Evolutionary conservation across 2,888 invertebrate genomes (phyloP), one percentile per base, ranked within the genome.

Genomic region (Dynastes maya): DNA sequence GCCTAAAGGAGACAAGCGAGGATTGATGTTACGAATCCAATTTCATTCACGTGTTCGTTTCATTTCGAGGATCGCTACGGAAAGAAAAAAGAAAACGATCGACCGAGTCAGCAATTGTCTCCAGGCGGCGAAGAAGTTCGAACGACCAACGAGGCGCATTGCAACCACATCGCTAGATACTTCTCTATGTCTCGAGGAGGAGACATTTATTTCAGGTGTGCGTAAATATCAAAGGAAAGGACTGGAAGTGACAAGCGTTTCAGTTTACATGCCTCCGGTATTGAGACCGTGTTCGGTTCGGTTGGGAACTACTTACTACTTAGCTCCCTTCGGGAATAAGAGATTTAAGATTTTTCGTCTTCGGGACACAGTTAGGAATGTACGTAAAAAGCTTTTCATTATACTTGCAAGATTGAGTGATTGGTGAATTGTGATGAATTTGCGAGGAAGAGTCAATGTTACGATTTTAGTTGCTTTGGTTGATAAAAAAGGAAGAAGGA

Each of bases 1-100:
- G 82, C 79, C 77, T 58, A 78, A 58, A 55, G 70, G 79, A 82
- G 72, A 72, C 72, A 72, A 72, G 72, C 58, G 58, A 82, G 82
- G 82, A 83, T 83, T 83, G 82, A 83, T 83, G 83, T 82, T 82
- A 40, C 79, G 80, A 80, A 83, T 79, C 82, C 83, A 83, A 83
- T 83, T 82, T 82, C 80, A 80, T 78, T 82, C 81, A 80, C 81
- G 81, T 83, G 81, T 82, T 82, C 80, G 78, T 80, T 81, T 80
- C 78, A 79, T 80, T 79, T 79, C 76, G 76, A 63, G 53, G 64
- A 70, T 9, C 68, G 75, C 81, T 80, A 81, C 16, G 22, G 55
- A 22, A 22, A 22, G 22, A 58, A 58, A 71, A 72, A 72, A 72
- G 58, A 40, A 55, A 82, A 82, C 82, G 83, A 81, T 79, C 81